phyloP scores from a whole-genome alignment of 2,113 vertebrate species.

The Grantiella picta region DNA sequence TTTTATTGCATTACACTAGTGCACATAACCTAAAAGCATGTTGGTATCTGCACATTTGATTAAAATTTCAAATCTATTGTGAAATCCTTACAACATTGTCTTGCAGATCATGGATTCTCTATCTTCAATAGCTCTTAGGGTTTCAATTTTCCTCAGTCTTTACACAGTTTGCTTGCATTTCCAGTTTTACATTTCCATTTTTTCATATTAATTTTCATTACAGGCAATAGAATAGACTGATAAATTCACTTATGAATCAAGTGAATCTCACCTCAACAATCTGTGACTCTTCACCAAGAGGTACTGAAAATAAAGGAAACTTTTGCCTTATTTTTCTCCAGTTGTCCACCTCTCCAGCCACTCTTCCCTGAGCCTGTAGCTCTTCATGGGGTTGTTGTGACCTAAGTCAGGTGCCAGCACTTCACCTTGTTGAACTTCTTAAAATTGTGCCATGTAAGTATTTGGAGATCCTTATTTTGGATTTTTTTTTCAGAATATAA shows the following conservation, averaged over 20 bases:
- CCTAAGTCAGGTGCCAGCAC: background rate
- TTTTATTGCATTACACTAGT: background rate
- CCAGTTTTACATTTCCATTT: background rate
- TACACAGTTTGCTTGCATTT: background rate
- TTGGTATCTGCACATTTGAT: background rate
- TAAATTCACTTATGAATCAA: background rate
- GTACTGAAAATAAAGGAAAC: background rate
- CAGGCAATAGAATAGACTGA: background rate
- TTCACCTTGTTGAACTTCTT: background rate
- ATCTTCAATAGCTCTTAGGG: background rate
- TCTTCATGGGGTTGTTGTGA: background rate
- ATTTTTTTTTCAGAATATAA: background rate
- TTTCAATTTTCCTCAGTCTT: background rate
- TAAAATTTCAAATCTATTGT: background rate
- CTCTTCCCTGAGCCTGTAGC: background rate
- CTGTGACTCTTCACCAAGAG: background rate
- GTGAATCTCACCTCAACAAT: background rate
- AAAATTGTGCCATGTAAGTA: background rate
- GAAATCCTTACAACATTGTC: background rate
- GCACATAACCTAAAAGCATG: background rate
- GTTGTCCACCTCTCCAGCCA: background rate
- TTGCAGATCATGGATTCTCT: background rate
- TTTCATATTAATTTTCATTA: background rate
- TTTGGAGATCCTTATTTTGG: background rate
- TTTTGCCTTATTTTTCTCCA: background rate